Percentiles rank a stretch among this genome's conserved stretches.
phyloP scores from a whole-genome alignment of 2,113 vertebrate genomes.

The Chascanopsetta lugubris region DNA sequence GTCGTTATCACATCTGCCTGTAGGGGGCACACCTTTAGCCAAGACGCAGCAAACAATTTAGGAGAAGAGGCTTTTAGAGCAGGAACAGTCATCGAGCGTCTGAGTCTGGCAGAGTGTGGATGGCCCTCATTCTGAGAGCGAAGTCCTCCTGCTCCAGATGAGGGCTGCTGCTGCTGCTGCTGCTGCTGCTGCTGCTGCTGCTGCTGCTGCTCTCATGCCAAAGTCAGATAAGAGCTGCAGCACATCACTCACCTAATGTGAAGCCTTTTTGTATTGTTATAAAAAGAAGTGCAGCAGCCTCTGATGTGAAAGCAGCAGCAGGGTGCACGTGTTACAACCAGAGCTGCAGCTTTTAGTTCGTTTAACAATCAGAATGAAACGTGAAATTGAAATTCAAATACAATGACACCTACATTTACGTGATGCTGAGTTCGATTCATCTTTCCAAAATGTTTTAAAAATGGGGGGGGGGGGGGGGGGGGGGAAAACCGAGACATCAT shows the following conservation, averaged over 20 bases:
- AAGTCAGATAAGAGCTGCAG: too few relatives aligned
- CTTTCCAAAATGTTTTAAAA: too few relatives aligned
- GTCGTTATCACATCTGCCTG: too few relatives aligned
- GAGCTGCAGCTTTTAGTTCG: neutral
- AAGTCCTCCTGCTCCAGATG: neutral
- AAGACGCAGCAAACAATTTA: too few relatives aligned
- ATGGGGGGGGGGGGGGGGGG: too few relatives aligned
- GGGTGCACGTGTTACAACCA: too few relatives aligned
- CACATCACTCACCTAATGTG: neutral
- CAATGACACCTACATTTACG: too few relatives aligned
- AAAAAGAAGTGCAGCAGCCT: constrained; percentile 2
- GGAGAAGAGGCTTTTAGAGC: constrained; percentile 16
- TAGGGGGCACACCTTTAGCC: too few relatives aligned
- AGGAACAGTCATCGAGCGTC: constrained; percentile 27
- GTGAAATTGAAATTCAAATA: too few relatives aligned
- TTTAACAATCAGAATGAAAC: neutral
- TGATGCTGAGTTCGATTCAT: too few relatives aligned
- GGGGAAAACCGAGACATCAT: too few relatives aligned
- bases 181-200: neutral
- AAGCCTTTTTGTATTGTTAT: neutral
- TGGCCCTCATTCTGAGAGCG: neutral
- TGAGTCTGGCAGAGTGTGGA: too few relatives aligned
- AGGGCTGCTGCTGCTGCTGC: neutral
- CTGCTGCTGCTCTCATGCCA: neutral
- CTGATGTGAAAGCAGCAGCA: neutral